Evolutionary conservation across 1,140 invertebrate genomes (phyloP), one percentile per base, ranked within the genome.

Genomic region (Pseudomyrmex dendroicus): DNA sequence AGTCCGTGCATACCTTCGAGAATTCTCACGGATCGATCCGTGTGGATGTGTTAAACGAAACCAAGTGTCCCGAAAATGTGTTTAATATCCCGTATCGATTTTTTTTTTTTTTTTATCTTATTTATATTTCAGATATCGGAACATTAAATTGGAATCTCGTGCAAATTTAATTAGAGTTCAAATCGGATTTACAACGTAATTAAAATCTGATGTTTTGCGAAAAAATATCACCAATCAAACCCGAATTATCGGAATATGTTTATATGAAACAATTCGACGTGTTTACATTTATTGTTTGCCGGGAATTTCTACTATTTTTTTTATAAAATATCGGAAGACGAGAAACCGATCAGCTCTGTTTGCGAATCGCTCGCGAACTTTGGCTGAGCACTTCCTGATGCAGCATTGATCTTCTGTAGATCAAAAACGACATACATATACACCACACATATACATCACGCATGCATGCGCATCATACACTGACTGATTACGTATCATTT

Each of bases 341-440:
- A 35, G 5, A 35, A 35, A 35, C 35, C 5, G 35, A 35, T 35
- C 35, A 35, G 35, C 0, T 52, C 50, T 52, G 50, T 52, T 52
- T 12, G 50, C 13, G 13, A 13, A 52, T 52, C 13, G 9, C 50
- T 52, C 50, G 50, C 50, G 50, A 12, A 52, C 50, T 12, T 12
- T 13, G 50, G 54, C 44, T 70, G 61, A 80, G 66, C 76, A 80
- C 76, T 80, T 80, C 76, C 76, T 80, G 76, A 25, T 66, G 76
- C 76, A 80, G 50, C 56, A 44, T 50, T 80, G 76, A 80, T 72
- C 64, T 64, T 25, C n/a, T 25, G 22, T 12, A 17, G 22, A 54
- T 76, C 73, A 15, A 54, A n/a, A 64, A 13, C 35, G 17, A 12
- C 12, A 77, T 77, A 35, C 50, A 76, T 54, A 12, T 46, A 77